A percentile compares a stretch with the other conserved stretches of the same genome.
These are phyloP conservation scores for Belonocnema kinseyi DNA, from an alignment of 1,140 invertebrate species.

Conservation along the genomic window DNA sequence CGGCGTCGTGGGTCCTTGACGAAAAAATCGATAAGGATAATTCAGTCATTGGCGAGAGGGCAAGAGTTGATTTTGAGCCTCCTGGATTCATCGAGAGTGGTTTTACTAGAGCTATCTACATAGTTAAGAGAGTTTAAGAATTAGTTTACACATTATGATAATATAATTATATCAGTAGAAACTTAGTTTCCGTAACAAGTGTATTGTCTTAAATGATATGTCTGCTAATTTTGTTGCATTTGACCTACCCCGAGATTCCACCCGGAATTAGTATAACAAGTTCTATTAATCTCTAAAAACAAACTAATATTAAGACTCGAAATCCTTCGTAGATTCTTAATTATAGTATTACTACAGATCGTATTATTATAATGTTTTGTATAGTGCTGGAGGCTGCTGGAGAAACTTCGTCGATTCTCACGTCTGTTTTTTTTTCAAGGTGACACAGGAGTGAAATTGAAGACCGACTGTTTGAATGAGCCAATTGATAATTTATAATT, in stretches of 20 bases:
- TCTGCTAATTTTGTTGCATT: conserved; percentile 72
- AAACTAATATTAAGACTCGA: conserved; percentile 50
- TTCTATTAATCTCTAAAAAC: conserved; percentile 30
- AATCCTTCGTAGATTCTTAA: conserved; percentile 59
- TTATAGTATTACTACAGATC: conserved; percentile 57
- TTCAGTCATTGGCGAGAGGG: conserved; percentile 13
- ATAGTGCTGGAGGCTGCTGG: conserved; percentile 64
- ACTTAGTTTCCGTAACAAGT: conserved; percentile 74
- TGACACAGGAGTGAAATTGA: too few species aligned
- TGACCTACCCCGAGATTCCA: conserved; percentile 57
- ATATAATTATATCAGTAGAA: conserved; percentile 73
- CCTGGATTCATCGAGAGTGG: neutral
- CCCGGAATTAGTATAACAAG: conserved; percentile 64
- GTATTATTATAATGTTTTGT: conserved; percentile 54
- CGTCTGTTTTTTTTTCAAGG: neutral
- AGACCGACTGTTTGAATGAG: too few species aligned
- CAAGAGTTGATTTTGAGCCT: neutral
- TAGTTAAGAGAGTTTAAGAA: conserved; percentile 57
- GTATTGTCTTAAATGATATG: conserved; percentile 77
- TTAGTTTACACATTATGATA: conserved; percentile 53
- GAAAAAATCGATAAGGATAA: conserved; percentile 5
- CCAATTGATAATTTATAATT: too few species aligned
- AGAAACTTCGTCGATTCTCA: conserved; percentile 51
- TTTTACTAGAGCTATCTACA: neutral
- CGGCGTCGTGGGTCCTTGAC: neutral